Conservation (phyloP, 1,140 invertebrate genomes). For the Microvelia longipes region DNA sequence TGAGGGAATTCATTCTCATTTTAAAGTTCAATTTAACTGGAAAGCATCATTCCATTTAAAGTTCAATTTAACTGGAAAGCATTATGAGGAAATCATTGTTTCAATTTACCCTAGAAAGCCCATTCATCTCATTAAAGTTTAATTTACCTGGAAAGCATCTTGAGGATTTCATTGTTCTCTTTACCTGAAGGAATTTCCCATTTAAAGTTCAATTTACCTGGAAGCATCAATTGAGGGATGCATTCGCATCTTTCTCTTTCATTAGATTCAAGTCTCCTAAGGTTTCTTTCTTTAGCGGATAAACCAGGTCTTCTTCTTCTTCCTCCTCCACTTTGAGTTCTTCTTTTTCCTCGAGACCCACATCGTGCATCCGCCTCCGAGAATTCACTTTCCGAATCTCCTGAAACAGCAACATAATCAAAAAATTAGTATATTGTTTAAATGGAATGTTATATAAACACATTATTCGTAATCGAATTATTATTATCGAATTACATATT, state of each 20-base stretch:
- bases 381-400: not conserved
- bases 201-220: too few species aligned
- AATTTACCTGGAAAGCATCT: conserved; percentile 73
- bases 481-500: too few species aligned
- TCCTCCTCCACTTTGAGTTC: conserved; percentile 7
- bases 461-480: too few species aligned
- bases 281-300: conserved; percentile 61
- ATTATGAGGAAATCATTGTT: too few species aligned
- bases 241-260: conserved; percentile 78
- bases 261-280: conserved; percentile 68
- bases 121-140: too few species aligned
- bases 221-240: conserved; percentile 79
- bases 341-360: not conserved
- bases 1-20: conserved; percentile 80
- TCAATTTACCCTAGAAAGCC: too few species aligned
- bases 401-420: not conserved
- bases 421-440: too few species aligned
- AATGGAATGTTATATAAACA: too few species aligned
- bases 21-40: too few species aligned
- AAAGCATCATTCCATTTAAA: too few species aligned
- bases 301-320: conserved; percentile 47
- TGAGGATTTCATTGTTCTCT: too few species aligned
- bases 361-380: not conserved
- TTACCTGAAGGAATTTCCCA: conserved; percentile 74
- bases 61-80: too few species aligned